Base-by-base conservation (phyloP, 92 coral and sea anemone genomes). In the Anthopleura xanthogrammica region DNA sequence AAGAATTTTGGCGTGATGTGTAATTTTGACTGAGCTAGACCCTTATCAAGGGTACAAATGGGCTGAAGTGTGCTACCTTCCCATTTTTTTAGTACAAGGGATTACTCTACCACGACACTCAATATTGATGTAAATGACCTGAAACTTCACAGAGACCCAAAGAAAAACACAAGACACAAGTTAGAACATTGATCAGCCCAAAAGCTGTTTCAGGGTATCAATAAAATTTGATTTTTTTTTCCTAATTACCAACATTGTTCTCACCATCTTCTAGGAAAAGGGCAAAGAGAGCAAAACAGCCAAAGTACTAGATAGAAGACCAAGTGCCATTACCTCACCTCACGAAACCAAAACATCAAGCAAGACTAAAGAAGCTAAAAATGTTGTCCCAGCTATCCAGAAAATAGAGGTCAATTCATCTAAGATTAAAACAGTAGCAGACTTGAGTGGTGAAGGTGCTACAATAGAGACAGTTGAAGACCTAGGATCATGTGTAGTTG, bases 401-500 rank as follows among this genome's bases (percentile, higher is more conserved):
- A 89, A 91, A 3, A 88, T 88, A 41, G 94, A 94, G 68, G 87
- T 82, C 12, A 82, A 88, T 29, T 79, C 97, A 11, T 73, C 86
- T 1, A 89, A 87, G 40, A 79, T 92, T 41, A 93, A 91, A 12
- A 79, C 79, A 36, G 81, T 77, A 13, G 75, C 76, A 8, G 90
- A 79, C 71, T 50, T 86, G 43, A 77, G 80, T 57, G 83, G 83
- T 8, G 95, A 93, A 48, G 95, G 90, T 19, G 81, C 91, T 2
- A 87, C 88, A 12, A 88, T 94, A 62, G 98, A 94, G 80, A 96
- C 92, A 16, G 88, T 96, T 54, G 98, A 94, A 75, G 93, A 90
- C 62, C 86, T 89, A 40, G 86, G 92, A 57, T 89, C 95, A 20
- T 83, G 92, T 52, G 57, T 94, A 76, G 81, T 94, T 54, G 98